phyloP scores from a whole-genome alignment of 2,797 vertebrate genomes.

The Naso thynnoides region DNA sequence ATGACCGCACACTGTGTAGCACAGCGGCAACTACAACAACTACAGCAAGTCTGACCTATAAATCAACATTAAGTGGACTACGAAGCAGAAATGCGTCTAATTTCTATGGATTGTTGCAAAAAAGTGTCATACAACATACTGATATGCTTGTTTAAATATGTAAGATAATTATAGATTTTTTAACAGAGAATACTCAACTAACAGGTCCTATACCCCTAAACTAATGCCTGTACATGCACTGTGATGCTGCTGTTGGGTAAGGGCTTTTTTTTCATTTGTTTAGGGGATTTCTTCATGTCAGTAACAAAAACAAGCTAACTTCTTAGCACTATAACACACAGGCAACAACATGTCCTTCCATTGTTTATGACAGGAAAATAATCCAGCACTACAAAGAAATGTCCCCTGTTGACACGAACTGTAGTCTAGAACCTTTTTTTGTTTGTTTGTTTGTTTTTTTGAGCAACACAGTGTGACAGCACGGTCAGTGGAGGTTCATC shows the following conservation, averaged over 20 bases:
- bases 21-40: too few relatives aligned
- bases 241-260: not conserved
- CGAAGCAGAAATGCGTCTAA: too few relatives aligned
- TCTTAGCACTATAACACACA: not conserved
- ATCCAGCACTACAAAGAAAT: conserved; percentile 33
- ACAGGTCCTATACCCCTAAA: not conserved
- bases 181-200: not conserved
- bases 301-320: conserved; percentile 2
- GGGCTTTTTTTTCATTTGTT: not conserved
- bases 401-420: conserved; percentile 52
- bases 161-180: too few relatives aligned
- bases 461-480: conserved; percentile 76
- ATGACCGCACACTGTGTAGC: too few relatives aligned
- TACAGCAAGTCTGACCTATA: too few relatives aligned
- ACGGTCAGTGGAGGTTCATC: conserved; percentile 66
- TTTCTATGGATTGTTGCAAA: too few relatives aligned
- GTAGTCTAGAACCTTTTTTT: conserved; percentile 64
- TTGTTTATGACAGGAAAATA: conserved; percentile 39
- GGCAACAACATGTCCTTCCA: conserved; percentile 17
- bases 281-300: not conserved
- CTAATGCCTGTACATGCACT: not conserved
- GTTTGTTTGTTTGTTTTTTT: too few relatives aligned
- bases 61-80: too few relatives aligned
- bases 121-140: too few relatives aligned
- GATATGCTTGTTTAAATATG: too few relatives aligned